Base-by-base conservation (phyloP, 2,797 vertebrate species). In the Silurus aristotelis region DNA sequence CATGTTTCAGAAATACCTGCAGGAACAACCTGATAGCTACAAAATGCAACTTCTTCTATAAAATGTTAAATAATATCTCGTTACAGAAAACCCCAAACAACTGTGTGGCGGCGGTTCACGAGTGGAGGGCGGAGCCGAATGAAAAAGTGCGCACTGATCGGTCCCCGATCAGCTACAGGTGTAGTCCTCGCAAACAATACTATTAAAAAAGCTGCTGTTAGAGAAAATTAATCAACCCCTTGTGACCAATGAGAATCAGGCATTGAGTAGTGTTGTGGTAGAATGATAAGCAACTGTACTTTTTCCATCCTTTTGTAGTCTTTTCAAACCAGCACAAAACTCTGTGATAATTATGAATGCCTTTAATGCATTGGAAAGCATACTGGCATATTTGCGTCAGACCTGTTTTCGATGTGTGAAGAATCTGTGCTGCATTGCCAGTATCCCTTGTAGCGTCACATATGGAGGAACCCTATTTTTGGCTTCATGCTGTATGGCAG, bases 401-500 rank as follows among this genome's bases (percentile, higher is more conserved):
- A 38, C 63, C 72, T 60, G 25, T 68, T 83, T 64, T 31, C 80
- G 85, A 38, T 84, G 84, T 86, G 68, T 52, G 73, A 81, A 85
- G 38, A 38, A 38, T 85, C 77, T 52, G 12, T 43, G 38, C 82
- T 84, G 52, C 80, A 76, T 68, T 66, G 83, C 80, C 73, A 60
- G 70, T 22, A 38, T 86, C 83, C 73, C 86, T 82, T 27, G 80
- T 67, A 83, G 79, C 81, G 19, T 13, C 71, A 76, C 82, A 84
- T 76, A 87, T 60, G 84, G 61, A 68, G 81, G 48, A 61, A 78
- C 22, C 67, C 83, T 84, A 48, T 67, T 67, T 76, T 55, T 81
- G 83, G 82, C 73, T 83, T 83, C 78, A 43, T 79, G 84, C 84
- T 84, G 83, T 88, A 86, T 89, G 83, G 82, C 58, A 71, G 73